Conservation (phyloP, 2,797 vertebrate species). For the Sus cebifrons region DNA sequence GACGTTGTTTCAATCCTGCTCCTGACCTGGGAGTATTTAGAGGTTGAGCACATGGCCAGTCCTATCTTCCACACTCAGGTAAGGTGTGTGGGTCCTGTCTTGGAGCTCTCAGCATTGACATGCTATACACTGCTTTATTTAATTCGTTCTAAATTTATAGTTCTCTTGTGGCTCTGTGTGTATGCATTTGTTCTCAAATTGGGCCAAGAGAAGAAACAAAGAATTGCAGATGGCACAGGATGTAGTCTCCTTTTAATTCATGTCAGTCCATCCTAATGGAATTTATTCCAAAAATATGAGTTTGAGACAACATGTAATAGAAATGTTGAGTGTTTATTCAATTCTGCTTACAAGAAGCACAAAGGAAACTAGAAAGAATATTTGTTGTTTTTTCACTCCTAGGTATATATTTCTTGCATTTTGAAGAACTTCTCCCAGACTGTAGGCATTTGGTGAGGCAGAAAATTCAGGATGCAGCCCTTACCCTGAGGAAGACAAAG, state of each 20-base stretch:
- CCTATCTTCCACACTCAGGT: slow-evolving; percentile 53
- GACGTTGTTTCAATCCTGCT: not conserved
- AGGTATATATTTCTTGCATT: not conserved
- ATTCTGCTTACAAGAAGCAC: slow-evolving; percentile 8
- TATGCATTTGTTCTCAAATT: slow-evolving; percentile 80
- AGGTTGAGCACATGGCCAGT: not conserved
- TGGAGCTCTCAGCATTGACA: slow-evolving; percentile 83
- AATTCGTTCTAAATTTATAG: slow-evolving; percentile 87
- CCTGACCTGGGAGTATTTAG: not conserved
- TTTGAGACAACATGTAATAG: slow-evolving; percentile 58
- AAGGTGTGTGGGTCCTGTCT: slow-evolving; percentile 84
- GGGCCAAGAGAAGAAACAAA: slow-evolving; percentile 82
- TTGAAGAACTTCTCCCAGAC: slow-evolving; percentile 14
- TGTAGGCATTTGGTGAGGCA: not conserved
- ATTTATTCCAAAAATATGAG: slow-evolving; percentile 51
- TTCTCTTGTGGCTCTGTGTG: slow-evolving; percentile 82
- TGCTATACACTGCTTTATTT: slow-evolving; percentile 90
- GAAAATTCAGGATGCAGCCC: not conserved
- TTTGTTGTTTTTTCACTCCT: not conserved
- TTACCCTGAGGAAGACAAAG: not conserved
- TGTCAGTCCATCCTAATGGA: not conserved
- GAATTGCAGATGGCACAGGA: slow-evolving; percentile 62
- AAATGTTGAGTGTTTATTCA: slow-evolving; percentile 33
- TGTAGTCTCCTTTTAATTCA: slow-evolving; percentile 70
- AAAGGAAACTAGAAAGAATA: not conserved